phyloP scores from a whole-genome alignment of 2,113 vertebrate species.

The Engystomops pustulosus region DNA sequence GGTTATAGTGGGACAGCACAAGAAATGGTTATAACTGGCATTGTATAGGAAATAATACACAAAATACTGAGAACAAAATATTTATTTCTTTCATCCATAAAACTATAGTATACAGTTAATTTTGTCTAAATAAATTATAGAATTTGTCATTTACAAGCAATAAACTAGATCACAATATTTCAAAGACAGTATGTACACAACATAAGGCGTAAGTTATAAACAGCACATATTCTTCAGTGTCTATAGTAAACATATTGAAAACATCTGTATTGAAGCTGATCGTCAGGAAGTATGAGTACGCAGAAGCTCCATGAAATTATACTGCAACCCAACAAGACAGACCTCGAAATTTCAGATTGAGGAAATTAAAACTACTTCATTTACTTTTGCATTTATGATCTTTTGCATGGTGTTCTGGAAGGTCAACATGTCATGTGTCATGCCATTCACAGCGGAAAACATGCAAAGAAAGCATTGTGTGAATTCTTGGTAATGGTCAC shows the following conservation, averaged over 20 bases:
- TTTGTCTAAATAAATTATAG: slow-evolving; percentile 92
- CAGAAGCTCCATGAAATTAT: slow-evolving; percentile 62
- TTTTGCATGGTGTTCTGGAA: slow-evolving; percentile 64
- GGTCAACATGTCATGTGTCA: slow-evolving; percentile 63
- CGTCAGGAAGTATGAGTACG: slow-evolving; percentile 68
- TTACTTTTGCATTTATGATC: slow-evolving; percentile 68
- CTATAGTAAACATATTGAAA: slow-evolving; percentile 74
- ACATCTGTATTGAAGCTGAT: slow-evolving; percentile 71
- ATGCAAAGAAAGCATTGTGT: slow-evolving; percentile 49
- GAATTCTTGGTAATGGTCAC: slow-evolving; percentile 41
- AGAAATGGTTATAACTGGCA: neutral
- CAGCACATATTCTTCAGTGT: slow-evolving; percentile 72
- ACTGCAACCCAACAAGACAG: slow-evolving; percentile 62
- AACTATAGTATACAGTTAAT: slow-evolving; percentile 84
- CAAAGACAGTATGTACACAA: slow-evolving; percentile 78
- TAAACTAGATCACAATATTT: slow-evolving; percentile 84
- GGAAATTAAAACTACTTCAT: slow-evolving; percentile 61
- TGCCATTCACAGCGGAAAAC: slow-evolving; percentile 29
- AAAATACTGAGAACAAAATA: slow-evolving; percentile 80
- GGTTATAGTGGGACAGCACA: no score
- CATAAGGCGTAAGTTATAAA: slow-evolving; percentile 81
- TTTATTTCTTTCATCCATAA: slow-evolving; percentile 82
- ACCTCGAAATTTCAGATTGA: slow-evolving; percentile 66
- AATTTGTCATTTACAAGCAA: slow-evolving; percentile 81
- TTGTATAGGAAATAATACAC: neutral